Percentiles rank a stretch among this genome's conserved stretches.
phyloP scores from a whole-genome alignment of 2,888 invertebrate species.

The Nysson spinosus region DNA sequence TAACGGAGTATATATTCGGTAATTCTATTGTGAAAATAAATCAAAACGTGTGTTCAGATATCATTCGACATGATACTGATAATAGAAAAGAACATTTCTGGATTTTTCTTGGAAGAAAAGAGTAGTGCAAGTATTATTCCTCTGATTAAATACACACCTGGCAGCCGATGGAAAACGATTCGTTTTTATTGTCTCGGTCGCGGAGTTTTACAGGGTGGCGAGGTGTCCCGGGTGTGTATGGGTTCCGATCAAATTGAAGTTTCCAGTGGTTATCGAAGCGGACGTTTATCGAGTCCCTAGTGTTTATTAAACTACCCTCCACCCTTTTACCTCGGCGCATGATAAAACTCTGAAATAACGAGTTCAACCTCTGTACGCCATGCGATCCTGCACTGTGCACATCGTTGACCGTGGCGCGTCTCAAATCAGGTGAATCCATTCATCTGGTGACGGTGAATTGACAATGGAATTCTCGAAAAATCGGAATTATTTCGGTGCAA shows the following conservation, averaged over 20 bases:
- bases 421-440: slow-evolving; percentile 28
- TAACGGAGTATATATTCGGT: no score
- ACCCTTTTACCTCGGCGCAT: slow-evolving; percentile 35
- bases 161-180: neutral
- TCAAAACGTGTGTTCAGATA: no score
- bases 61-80: no score
- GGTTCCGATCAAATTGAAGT: slow-evolving; percentile 16
- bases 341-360: slow-evolving; percentile 67
- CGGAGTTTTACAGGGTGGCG: slow-evolving; percentile 9
- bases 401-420: slow-evolving; percentile 30
- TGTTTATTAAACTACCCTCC: slow-evolving; percentile 60
- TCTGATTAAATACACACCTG: neutral
- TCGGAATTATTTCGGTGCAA: neutral
- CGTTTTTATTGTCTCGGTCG: neutral
- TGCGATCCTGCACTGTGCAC: slow-evolving; percentile 51
- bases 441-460: neutral
- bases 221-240: slow-evolving; percentile 1
- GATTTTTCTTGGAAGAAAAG: no score
- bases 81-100: no score
- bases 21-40: no score
- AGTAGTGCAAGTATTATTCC: neutral
- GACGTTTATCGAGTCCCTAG: slow-evolving; percentile 60
- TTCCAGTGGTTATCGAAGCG: slow-evolving; percentile 32
- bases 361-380: slow-evolving; percentile 63
- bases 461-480: neutral